A percentile compares a stretch with the other conserved stretches of the same genome.
These are phyloP conservation scores for Pelobates cultripes DNA, from an alignment of 2,797 vertebrate genomes.

Conservation along the genomic window DNA sequence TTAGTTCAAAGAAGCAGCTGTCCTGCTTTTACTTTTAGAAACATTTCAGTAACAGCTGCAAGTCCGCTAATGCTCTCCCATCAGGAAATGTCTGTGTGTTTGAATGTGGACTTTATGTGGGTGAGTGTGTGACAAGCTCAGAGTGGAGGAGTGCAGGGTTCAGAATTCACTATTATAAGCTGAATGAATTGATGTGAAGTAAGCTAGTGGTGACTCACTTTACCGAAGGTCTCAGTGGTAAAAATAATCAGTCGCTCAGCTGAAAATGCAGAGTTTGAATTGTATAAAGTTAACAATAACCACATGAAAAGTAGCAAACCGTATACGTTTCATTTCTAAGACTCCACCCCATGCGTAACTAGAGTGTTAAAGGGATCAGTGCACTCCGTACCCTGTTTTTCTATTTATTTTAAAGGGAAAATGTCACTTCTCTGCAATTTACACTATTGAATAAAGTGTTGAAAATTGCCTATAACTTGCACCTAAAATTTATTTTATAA, in stretches of 20 bases:
- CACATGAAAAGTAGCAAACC: background rate
- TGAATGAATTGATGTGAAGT: constrained; percentile 62
- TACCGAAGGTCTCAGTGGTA: background rate
- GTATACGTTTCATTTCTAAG: background rate
- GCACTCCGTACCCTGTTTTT: no score
- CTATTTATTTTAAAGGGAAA: no score
- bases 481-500: no score
- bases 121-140: background rate
- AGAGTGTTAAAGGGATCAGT: no score
- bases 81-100: constrained; percentile 4
- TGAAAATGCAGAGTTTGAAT: background rate
- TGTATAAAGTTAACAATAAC: background rate
- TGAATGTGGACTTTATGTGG: background rate
- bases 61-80: background rate
- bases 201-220: constrained; percentile 7
- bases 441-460: no score
- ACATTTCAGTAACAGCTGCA: constrained; percentile 19
- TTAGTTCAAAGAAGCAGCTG: constrained; percentile 10
- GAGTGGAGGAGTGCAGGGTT: background rate
- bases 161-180: constrained; percentile 71
- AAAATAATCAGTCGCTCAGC: background rate
- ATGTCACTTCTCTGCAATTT: no score
- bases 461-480: no score
- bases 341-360: no score
- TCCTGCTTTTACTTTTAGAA: constrained; percentile 29